These are phyloP conservation scores for Ramazzottius varieornatus DNA, from an alignment of 2,888 invertebrate species.

Conservation along the genomic window DNA sequence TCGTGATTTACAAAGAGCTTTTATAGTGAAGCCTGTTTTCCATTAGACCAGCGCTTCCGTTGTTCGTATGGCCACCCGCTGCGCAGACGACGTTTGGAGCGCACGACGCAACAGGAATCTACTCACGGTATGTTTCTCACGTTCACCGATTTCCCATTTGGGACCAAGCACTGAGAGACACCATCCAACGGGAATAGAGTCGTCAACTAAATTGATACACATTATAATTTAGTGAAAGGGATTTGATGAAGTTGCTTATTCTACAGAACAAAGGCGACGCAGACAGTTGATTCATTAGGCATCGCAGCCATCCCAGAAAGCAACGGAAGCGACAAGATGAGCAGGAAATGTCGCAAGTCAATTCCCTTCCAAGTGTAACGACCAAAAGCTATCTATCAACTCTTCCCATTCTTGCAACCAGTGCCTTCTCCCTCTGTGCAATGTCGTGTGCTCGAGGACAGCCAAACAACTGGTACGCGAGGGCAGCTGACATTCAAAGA, in stretches of 20 bases:
- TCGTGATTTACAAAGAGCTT: too few species aligned
- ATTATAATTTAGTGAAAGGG: neutral
- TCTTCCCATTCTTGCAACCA: too few species aligned
- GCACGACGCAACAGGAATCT: neutral
- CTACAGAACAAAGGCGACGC: neutral
- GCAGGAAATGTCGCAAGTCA: constrained; percentile 4
- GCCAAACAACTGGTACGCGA: too few species aligned
- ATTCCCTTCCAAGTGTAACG: neutral
- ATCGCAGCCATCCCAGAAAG: too few species aligned
- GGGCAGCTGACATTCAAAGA: too few species aligned
- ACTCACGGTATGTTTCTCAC: neutral
- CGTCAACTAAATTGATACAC: neutral
- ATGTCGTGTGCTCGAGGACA: too few species aligned
- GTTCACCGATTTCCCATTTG: too few species aligned
- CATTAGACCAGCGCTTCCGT: neutral
- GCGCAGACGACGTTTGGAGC: neutral
- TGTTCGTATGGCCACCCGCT: neutral
- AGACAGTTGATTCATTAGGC: too few species aligned
- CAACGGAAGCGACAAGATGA: constrained; percentile 2
- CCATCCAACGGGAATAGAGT: too few species aligned
- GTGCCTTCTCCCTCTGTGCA: too few species aligned
- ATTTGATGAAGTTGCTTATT: neutral
- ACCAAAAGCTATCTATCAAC: too few species aligned
- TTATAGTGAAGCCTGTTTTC: neutral
- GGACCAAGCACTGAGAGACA: neutral